phyloP scores from a whole-genome alignment of 2,888 invertebrate genomes.

The Eristalis tenax region DNA sequence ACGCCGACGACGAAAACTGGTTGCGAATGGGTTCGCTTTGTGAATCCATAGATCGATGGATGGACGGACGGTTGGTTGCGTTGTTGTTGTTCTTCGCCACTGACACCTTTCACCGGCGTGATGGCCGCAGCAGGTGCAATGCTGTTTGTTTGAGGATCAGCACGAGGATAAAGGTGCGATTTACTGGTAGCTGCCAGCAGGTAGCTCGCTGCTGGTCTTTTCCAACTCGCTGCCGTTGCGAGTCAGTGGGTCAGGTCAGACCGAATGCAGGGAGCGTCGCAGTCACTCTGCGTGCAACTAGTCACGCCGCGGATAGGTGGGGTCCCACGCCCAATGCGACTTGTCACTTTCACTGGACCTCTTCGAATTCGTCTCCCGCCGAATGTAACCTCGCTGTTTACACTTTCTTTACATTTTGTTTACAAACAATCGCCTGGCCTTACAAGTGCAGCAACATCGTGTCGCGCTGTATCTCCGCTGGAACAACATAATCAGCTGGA shows the following conservation, averaged over 20 bases:
- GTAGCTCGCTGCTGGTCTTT: conserved; percentile 36
- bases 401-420: conserved; percentile 51
- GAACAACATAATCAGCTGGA: conserved; percentile 52
- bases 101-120: conserved; percentile 42
- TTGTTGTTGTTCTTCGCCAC: conserved; percentile 16
- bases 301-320: too few relatives aligned
- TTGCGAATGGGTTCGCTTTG: conserved; percentile 6
- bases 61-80: conserved; percentile 20
- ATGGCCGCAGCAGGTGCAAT: conserved; percentile 41
- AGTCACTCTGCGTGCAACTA: background rate
- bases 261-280: background rate
- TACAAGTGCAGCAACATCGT: conserved; percentile 29
- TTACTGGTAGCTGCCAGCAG: conserved; percentile 12
- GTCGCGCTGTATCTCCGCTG: background rate
- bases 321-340: conserved; percentile 1
- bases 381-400: conserved; percentile 39
- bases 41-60: background rate
- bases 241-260: conserved; percentile 55
- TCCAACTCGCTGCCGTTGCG: conserved; percentile 9
- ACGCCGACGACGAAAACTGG: conserved; percentile 8
- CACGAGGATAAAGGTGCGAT: conserved; percentile 60
- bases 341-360: background rate
- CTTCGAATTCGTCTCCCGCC: background rate
- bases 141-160: conserved; percentile 52
- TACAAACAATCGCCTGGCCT: conserved; percentile 40